These are phyloP conservation scores for Hydrolagus affinis DNA, from an alignment of 2,113 vertebrate genomes.

Conservation along the genomic window DNA sequence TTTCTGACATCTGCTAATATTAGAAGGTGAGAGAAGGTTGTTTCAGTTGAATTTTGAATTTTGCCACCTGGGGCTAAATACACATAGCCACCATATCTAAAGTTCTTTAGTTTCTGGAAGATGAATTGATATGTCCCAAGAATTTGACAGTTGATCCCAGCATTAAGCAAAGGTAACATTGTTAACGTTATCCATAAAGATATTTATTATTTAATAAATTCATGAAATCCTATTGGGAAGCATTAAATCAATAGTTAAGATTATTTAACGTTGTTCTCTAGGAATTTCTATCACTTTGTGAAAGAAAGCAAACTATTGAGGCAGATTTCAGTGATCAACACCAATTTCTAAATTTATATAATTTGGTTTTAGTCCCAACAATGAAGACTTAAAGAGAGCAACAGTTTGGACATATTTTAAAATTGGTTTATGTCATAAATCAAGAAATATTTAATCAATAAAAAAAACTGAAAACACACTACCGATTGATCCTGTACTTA, in stretches of 20 bases:
- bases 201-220: not conserved
- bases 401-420: too few species aligned
- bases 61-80: not conserved
- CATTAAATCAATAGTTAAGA: conserved; percentile 2
- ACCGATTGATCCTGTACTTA: too few species aligned
- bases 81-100: not conserved
- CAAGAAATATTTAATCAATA: too few species aligned
- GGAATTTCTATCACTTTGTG: not conserved
- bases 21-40: not conserved
- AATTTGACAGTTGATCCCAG: not conserved
- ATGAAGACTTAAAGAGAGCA: too few species aligned
- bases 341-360: not conserved
- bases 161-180: not conserved
- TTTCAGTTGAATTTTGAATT: not conserved
- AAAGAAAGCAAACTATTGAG: not conserved
- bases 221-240: not conserved
- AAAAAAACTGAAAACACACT: too few species aligned
- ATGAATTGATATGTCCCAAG: not conserved
- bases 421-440: too few species aligned
- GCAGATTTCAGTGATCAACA: not conserved
- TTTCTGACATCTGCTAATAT: not conserved
- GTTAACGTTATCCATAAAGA: not conserved
- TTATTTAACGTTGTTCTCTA: not conserved
- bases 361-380: not conserved
- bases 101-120: not conserved